Evolutionary conservation across 2,888 invertebrate species (phyloP).

Genomic region (Ctenicera cuprea): DNA sequence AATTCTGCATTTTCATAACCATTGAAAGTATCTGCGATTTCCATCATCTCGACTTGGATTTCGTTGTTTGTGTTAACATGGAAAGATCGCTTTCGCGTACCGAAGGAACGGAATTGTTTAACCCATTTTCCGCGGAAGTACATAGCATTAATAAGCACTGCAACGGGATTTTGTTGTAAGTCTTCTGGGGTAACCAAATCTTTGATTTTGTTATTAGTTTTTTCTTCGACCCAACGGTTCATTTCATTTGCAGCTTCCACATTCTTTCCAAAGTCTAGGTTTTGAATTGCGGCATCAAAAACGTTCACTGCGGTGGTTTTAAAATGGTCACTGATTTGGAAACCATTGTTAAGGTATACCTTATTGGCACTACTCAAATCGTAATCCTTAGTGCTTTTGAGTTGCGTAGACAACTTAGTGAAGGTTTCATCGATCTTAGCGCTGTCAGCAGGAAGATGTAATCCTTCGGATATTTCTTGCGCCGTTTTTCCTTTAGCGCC

Average conservation of each 20-base stretch:
- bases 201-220: slow-evolving; percentile 66
- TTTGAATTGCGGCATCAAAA: slow-evolving; percentile 78
- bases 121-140: slow-evolving; percentile 67
- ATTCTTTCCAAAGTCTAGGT: slow-evolving; percentile 59
- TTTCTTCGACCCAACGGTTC: slow-evolving; percentile 67
- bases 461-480: slow-evolving; percentile 57
- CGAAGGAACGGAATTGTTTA: slow-evolving; percentile 56
- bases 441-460: slow-evolving; percentile 55
- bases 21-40: slow-evolving; percentile 61
- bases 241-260: slow-evolving; percentile 61
- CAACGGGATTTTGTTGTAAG: slow-evolving; percentile 57
- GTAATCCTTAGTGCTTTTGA: slow-evolving; percentile 41
- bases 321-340: slow-evolving; percentile 75
- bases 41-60: slow-evolving; percentile 64
- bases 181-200: slow-evolving; percentile 60
- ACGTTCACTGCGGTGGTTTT: slow-evolving; percentile 76
- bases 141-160: slow-evolving; percentile 67
- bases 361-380: slow-evolving; percentile 70
- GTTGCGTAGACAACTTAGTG: no score
- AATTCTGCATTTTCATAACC: slow-evolving; percentile 47
- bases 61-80: slow-evolving; percentile 54
- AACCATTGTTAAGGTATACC: slow-evolving; percentile 77
- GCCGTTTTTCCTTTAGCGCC: slow-evolving; percentile 66
- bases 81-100: slow-evolving; percentile 56
- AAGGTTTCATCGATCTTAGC: no score